Evolutionary conservation across 2,113 vertebrate species (phyloP).

Genomic region (Neotoma lepida): DNA sequence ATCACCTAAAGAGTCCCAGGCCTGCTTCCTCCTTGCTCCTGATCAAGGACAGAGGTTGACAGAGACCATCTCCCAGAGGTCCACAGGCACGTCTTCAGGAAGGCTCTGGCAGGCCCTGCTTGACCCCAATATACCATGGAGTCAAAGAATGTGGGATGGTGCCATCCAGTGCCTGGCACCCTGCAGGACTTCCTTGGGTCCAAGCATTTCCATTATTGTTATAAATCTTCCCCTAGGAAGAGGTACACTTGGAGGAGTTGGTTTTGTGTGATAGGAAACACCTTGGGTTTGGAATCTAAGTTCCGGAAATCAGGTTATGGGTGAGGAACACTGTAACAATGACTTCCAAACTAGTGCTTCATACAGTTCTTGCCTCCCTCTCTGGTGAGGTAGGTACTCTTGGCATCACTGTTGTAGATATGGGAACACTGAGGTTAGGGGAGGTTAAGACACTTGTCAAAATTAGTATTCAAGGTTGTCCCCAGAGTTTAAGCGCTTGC

Average conservation of each 20-base stretch:
- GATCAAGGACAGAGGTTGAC: neutral
- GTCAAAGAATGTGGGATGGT: neutral
- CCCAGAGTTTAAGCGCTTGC: neutral
- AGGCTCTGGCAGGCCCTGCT: neutral
- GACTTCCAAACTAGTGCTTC: neutral
- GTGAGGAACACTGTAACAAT: neutral
- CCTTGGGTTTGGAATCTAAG: neutral
- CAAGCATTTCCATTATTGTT: too few species aligned
- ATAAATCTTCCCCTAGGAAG: neutral
- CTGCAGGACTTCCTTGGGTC: neutral
- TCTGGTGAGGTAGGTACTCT: neutral
- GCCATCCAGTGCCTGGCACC: neutral
- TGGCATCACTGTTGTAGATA: neutral
- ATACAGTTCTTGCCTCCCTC: neutral
- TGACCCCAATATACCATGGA: rapidly evolving
- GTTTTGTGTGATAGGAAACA: neutral
- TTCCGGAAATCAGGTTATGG: neutral
- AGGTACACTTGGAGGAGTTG: neutral
- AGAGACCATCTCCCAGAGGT: neutral
- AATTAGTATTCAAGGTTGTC: neutral
- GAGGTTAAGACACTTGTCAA: neutral
- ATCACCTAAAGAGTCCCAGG: neutral
- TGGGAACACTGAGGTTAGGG: neutral
- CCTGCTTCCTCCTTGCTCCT: neutral
- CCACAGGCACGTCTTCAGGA: neutral